Percentiles rank a stretch among this genome's conserved stretches.
Conservation (phyloP, 2,113 vertebrate species). For the Theropithecus gelada region DNA sequence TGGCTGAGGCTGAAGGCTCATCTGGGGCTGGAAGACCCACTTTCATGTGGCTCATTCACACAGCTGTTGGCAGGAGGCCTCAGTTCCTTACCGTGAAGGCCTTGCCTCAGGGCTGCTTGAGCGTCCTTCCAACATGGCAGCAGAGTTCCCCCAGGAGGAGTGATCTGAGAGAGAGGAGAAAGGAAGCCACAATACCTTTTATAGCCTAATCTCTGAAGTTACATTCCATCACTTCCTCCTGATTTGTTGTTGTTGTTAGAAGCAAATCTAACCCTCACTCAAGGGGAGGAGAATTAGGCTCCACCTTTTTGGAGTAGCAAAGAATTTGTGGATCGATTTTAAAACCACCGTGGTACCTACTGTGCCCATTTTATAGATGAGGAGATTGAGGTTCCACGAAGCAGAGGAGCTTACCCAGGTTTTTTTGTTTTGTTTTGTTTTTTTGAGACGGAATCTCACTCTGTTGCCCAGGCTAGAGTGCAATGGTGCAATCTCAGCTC, state of each 20-base stretch:
- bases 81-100: background rate
- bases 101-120: background rate
- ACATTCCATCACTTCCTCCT: background rate
- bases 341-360: background rate
- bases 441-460: too few species aligned
- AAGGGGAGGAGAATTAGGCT: background rate
- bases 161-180: background rate
- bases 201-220: background rate
- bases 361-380: background rate
- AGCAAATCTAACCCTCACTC: background rate
- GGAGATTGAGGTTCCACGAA: background rate
- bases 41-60: rapidly evolving
- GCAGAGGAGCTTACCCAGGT: background rate
- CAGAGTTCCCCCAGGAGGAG: background rate
- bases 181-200: background rate
- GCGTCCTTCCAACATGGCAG: background rate
- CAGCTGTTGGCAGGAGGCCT: background rate
- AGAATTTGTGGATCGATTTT: background rate
- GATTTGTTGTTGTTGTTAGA: background rate
- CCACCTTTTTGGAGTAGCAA: background rate
- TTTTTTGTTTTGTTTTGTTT: too few species aligned
- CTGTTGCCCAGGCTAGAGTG: too few species aligned
- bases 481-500: too few species aligned
- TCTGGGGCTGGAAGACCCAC: background rate
- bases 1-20: background rate